phyloP scores from a whole-genome alignment of 2,888 invertebrate genomes.

The Baccha elongata region DNA sequence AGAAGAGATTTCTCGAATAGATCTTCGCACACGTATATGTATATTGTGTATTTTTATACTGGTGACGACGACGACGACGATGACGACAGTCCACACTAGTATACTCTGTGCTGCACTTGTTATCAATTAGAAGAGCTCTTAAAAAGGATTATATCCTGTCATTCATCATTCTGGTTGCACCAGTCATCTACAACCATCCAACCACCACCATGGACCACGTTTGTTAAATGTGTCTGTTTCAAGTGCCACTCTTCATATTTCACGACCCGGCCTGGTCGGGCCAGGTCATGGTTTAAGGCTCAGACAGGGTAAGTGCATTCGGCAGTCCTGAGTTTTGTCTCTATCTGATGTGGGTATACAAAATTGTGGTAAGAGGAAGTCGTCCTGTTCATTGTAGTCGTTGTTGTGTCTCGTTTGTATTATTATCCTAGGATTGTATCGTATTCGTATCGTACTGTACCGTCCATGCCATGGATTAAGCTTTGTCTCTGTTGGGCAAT shows the following conservation, averaged over 20 bases:
- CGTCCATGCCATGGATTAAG: conserved; percentile 62
- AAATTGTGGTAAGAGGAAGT: conserved; percentile 45
- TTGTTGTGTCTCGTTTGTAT: conserved; percentile 54
- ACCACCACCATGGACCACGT: conserved; percentile 36
- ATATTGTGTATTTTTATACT: neutral
- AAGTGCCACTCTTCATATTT: conserved; percentile 73
- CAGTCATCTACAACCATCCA: conserved; percentile 58
- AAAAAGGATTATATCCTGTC: conserved; percentile 72
- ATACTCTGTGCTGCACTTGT: conserved; percentile 64
- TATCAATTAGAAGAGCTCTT: conserved; percentile 73
- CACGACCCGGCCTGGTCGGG: conserved; percentile 34
- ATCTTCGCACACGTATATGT: conserved; percentile 39
- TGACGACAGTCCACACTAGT: conserved; percentile 24
- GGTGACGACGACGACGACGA: conserved; percentile 10
- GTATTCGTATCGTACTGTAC: conserved; percentile 3
- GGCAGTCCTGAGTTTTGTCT: conserved; percentile 29
- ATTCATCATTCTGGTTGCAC: conserved; percentile 69
- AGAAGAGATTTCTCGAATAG: conserved; percentile 61
- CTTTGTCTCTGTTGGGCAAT: conserved; percentile 42
- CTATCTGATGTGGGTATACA: neutral
- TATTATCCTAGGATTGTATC: conserved; percentile 50
- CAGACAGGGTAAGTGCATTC: conserved; percentile 73
- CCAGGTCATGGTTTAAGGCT: conserved; percentile 71
- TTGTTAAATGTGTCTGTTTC: conserved; percentile 70
- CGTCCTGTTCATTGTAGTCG: conserved; percentile 21